Evolutionary conservation across 2,113 vertebrate species (phyloP), one percentile per base, ranked within the genome.

Genomic region (Lasiurus cinereus): DNA sequence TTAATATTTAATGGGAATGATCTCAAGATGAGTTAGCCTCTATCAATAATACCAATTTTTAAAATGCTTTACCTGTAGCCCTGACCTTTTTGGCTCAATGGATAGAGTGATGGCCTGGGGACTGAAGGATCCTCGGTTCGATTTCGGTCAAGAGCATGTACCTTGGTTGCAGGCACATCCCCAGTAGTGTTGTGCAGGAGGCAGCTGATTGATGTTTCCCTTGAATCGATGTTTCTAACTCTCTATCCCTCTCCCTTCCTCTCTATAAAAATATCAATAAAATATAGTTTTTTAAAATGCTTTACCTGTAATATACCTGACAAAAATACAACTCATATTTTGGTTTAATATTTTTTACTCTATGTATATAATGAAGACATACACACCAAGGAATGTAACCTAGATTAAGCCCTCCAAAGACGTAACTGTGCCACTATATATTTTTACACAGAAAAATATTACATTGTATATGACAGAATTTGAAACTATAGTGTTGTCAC

Each of bases 381-480:
- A 83, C 43, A 77, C 21, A 88, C 3, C 46, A 88, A 82, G 5
- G 29, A 22, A 3, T 54, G 27, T 83, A 76, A 39, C 15, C 27
- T 73, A 43, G 11, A 88, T 69, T 36, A 86, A 21, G 3, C 18
- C 11, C 29, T 77, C 62, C 7, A 64, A 88, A 18, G 79, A 73
- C 0, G 84, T 24, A 83, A 84, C 14, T 15, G 29, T 24, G 22
- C 12, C 84, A 69, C 5, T 56, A 4, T 87, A 78, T 69, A 77
- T 93, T 39, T 74, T 80, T 52, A 90, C 83, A 83, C 21, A 90
- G 21, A 43, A 90, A 90, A 96, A 22, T 12, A 76, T 29, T 21
- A 16, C 8, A 66, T 12, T 29, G 56, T 10, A 5, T 33, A 33
- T 50, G 59, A 74, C n/a, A 89, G 46, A 92, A 80, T 59, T 69